Evolutionary conservation across 1,140 invertebrate species (phyloP), one percentile per base, ranked within the genome.

Genomic region (Rhyacophila brunnea): DNA sequence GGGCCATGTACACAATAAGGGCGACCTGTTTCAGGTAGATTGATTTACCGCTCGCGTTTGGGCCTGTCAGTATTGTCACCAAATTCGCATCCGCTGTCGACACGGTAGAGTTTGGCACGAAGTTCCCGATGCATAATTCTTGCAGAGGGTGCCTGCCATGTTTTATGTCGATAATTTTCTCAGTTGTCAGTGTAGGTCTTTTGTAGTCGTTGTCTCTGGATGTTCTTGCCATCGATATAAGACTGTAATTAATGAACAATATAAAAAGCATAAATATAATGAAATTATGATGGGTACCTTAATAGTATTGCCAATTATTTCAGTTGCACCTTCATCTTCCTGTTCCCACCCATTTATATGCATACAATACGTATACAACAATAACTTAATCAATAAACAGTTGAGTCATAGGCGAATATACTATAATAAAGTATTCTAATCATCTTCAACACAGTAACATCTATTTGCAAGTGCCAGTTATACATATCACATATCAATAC

Each of bases 31-130:
- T 95, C 63, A 96, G 79, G 70, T 93, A 97, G 18, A 95, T 84
- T 65, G 90, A 95, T 75, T 98, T 98, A 0, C 95, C 95, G 70
- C 91, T 92, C 6, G 91, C 85, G 75, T 97, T 97, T 1, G 93
- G 91, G 1, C 93, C 92, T 1, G 91, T 93, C 10, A 97, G 68
- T 20, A 96, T 80, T 69, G 91, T 91, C 1, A 95, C 81, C 52
- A 83, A 81, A 9, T 82, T 81, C 7, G 74, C 66, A 6, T 75
- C 68, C 1, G 70, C 67, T 10, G 81, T 82, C 40, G 86, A 87
- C 40, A 72, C 64, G 1, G 83, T 82, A 67, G 88, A 82, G 72
- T 95, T 95, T 0, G 89, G 79, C 1, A 94, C 85, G 71, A 87
- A 92, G 51, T 80, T 81, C 43, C 80, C 75, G 17, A 82, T 79